Percentiles rank a stretch among this genome's conserved stretches.
Evolutionary conservation across 2,113 vertebrate species (phyloP).

Genomic region (Crotalus horridus): DNA sequence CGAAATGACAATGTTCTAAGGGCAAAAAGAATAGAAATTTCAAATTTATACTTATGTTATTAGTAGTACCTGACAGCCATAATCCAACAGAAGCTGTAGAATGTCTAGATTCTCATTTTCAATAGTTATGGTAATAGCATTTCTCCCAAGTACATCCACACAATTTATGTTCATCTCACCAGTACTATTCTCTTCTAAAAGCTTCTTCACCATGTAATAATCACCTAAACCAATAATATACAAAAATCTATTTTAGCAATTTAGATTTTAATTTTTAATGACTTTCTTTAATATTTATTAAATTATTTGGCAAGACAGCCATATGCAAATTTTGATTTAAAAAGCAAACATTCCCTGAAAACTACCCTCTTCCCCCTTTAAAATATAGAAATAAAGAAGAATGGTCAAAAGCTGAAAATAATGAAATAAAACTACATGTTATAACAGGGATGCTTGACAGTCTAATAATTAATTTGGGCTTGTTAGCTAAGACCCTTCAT

Average conservation of each 20-base stretch:
- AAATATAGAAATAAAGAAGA: not conserved
- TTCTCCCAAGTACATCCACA: slow-evolving; percentile 92
- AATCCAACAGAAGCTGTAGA: slow-evolving; percentile 91
- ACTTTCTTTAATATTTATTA: not conserved
- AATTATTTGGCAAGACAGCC: not conserved
- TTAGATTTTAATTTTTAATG: slow-evolving; percentile 11
- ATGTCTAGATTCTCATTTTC: slow-evolving; percentile 98
- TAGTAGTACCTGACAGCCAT: slow-evolving; percentile 90
- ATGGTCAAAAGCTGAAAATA: not conserved
- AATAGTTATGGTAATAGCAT: slow-evolving; percentile 94
- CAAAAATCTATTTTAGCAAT: slow-evolving; percentile 42
- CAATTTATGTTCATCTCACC: slow-evolving; percentile 97
- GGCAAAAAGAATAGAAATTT: not conserved
- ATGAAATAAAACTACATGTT: not conserved
- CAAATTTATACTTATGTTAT: not conserved
- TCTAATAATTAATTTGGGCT: not conserved
- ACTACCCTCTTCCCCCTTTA: not conserved
- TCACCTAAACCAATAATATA: slow-evolving; percentile 80
- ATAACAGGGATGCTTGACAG: not conserved
- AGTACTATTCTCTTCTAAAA: slow-evolving; percentile 89
- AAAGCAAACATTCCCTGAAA: not conserved
- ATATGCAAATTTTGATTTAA: not conserved
- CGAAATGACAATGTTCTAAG: not conserved
- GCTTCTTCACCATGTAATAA: slow-evolving; percentile 99
- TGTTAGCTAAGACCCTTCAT: not conserved